phyloP scores from a whole-genome alignment of 2,888 invertebrate genomes.

The Dryococelus australis region DNA sequence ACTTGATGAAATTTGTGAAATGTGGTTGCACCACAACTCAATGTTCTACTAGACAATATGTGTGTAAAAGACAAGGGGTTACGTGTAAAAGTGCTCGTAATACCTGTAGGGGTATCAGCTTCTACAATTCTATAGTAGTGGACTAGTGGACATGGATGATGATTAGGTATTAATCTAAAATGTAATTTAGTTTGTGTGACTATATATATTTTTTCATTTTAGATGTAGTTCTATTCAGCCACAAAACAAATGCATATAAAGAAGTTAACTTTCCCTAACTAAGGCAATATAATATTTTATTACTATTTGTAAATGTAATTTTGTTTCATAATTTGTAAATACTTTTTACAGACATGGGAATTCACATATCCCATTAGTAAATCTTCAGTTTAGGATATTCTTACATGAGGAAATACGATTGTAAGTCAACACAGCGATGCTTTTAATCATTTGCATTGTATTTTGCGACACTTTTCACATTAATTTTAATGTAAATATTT shows the following conservation, averaged over 20 bases:
- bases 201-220: not conserved
- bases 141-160: no score
- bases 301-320: not conserved
- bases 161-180: no score
- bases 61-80: not conserved
- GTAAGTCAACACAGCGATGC: no score
- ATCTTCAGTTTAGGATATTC: no score
- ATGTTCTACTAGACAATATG: no score
- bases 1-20: slow-evolving; percentile 20
- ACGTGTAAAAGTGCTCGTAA: slow-evolving; percentile 9
- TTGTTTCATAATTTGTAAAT: not conserved
- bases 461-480: no score
- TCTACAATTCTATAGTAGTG: not conserved
- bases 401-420: no score
- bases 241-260: not conserved
- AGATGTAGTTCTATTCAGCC: not conserved
- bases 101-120: not conserved
- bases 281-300: not conserved
- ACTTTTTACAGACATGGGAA: not conserved
- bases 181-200: no score
- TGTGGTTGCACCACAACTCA: slow-evolving; percentile 23
- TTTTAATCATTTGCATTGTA: no score
- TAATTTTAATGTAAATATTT: no score
- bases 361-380: no score
- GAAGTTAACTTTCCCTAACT: not conserved